phyloP scores from a whole-genome alignment of 2,113 vertebrate genomes.

The Mustela lutreola region DNA sequence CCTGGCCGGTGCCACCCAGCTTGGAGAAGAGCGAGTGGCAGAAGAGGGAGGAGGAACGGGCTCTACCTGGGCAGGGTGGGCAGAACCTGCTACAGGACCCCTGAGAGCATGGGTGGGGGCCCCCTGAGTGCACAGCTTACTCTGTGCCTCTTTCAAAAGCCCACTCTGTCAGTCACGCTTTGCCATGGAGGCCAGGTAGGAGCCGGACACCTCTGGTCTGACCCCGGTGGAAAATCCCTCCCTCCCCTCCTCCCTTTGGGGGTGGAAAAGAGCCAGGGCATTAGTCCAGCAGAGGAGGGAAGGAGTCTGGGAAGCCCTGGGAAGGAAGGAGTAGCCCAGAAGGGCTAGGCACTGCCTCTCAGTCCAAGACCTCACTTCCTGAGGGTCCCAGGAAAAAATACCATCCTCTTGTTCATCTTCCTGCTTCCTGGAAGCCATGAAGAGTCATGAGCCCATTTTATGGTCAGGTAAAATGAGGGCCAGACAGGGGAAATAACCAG shows the following conservation, averaged over 20 bases:
- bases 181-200: background rate
- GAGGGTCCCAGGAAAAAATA: background rate
- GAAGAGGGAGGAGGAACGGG: background rate
- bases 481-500: background rate
- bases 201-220: background rate
- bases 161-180: background rate
- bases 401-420: background rate
- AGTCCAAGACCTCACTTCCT: background rate
- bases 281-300: background rate
- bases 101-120: background rate
- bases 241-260: background rate
- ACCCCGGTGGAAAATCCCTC: background rate
- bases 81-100: background rate
- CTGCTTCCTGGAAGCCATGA: background rate
- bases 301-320: background rate
- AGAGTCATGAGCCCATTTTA: background rate
- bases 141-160: background rate
- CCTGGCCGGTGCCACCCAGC: rapidly evolving
- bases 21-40: background rate
- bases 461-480: background rate
- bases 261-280: background rate
- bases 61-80: rapidly evolving
- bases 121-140: background rate
- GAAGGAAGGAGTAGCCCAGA: background rate
- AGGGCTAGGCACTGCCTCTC: background rate